A percentile compares a stretch with the other conserved stretches of the same genome.
Conservation (phyloP, 2,113 vertebrate genomes). For the Tor tambroides region DNA sequence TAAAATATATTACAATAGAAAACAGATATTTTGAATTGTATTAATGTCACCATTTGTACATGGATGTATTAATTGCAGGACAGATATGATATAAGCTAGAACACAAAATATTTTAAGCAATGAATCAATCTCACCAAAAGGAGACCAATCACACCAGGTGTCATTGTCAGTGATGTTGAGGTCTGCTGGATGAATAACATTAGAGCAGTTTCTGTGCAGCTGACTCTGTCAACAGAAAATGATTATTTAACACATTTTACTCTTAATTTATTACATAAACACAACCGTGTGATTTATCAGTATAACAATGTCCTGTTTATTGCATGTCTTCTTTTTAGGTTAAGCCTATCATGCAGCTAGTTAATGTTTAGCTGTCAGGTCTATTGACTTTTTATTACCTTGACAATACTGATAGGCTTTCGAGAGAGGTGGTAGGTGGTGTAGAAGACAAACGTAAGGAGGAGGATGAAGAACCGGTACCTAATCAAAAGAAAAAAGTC, state of each 20-base stretch:
- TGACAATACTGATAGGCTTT: conserved; percentile 96
- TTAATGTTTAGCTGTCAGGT: neutral
- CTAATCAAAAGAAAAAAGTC: conserved; percentile 67
- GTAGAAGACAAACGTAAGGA: conserved; percentile 93
- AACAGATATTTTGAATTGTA: neutral
- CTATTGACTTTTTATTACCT: conserved; percentile 74
- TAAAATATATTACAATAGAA: neutral
- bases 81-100: too few species aligned
- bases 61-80: too few species aligned
- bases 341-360: neutral
- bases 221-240: conserved; percentile 77
- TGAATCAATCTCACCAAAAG: conserved; percentile 84
- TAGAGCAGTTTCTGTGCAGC: conserved; percentile 91
- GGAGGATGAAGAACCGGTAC: conserved; percentile 86
- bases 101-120: neutral
- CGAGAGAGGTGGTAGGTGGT: conserved; percentile 93
- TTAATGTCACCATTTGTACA: too few species aligned
- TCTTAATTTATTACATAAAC: neutral
- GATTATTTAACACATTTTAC: neutral
- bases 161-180: conserved; percentile 81
- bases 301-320: neutral
- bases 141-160: conserved; percentile 91
- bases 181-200: conserved; percentile 63
- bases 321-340: neutral
- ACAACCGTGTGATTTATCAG: neutral